Percentiles rank a stretch among this genome's conserved stretches.
phyloP scores from a whole-genome alignment of 2,113 vertebrate genomes.

The Pelmatolapia mariae region DNA sequence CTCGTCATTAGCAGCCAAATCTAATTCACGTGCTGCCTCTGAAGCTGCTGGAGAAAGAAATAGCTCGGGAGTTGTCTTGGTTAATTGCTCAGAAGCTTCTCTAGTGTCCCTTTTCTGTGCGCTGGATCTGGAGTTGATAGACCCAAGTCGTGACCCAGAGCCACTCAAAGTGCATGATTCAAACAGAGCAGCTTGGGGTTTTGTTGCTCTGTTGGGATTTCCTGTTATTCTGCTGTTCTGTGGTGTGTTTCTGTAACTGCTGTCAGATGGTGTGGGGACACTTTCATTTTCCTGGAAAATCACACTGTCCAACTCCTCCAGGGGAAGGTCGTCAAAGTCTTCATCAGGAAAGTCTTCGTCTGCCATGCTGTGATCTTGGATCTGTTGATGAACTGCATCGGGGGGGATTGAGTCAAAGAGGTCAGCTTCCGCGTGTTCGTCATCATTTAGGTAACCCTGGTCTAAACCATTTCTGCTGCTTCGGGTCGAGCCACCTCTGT shows the following conservation, averaged over 20 bases:
- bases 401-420: neutral
- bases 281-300: constrained; percentile 66
- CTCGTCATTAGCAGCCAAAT: neutral
- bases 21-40: neutral
- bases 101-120: neutral
- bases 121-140: neutral
- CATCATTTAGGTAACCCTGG: neutral
- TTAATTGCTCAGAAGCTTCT: neutral
- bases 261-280: neutral
- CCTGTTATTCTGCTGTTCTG: neutral
- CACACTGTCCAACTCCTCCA: constrained; percentile 77
- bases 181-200: neutral
- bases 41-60: neutral
- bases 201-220: neutral
- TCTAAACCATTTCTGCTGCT: neutral
- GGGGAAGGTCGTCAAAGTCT: constrained; percentile 78
- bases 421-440: neutral
- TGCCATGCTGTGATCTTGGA: constrained; percentile 1
- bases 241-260: neutral
- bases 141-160: neutral
- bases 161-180: neutral
- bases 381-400: neutral
- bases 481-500: neutral
- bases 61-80: neutral
- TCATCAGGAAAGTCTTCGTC: constrained; percentile 62